Base-by-base conservation (phyloP, 1,140 invertebrate species). In the Neelides sp. region DNA sequence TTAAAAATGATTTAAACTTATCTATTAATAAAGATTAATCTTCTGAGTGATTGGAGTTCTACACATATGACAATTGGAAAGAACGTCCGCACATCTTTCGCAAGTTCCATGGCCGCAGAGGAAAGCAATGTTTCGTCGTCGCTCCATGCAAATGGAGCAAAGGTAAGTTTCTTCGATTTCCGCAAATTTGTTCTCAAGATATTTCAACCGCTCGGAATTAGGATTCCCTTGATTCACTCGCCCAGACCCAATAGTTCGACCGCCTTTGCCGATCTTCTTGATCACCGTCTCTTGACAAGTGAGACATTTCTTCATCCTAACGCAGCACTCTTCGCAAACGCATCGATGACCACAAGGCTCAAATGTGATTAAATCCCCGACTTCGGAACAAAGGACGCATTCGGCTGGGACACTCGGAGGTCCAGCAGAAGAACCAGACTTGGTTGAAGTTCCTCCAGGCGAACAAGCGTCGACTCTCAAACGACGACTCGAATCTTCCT, bases 51-150 rank as follows among this genome's bases (percentile, higher is more conserved):
- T 91, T 5, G 80, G 78, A 68, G 87, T 83, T 28, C 89, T 75
- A 70, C 88, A 93, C 85, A 93, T 92, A 69, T 92, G 89, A 71
- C 89, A 93, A 5, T 77, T 83, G 63, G 77, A 78, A 1, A 93
- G 68, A 1, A 85, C 82, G 47, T 82, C 76, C 1, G 85, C 79
- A 64, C 89, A 93, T 42, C 78, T 75, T 26, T 79, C 77, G 69
- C 89, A 93, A 4, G 86, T 82, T 15, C 80, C 79, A 63, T 93
- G 89, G 5, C 89, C 89, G 66, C 89, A 93, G 0, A 90, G 69
- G 64, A 93, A 93, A 1, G 82, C 86, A 5, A 89, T 79, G 63
- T 86, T 85, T 28, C 82, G 69, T 52, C 78, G 74, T 15, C 83
- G 69, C 72, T 79, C 82, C 79, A 78, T 86, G 66, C 82, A 85